Conservation (phyloP, 1,140 invertebrate genomes). For the Drosophila leontia region DNA sequence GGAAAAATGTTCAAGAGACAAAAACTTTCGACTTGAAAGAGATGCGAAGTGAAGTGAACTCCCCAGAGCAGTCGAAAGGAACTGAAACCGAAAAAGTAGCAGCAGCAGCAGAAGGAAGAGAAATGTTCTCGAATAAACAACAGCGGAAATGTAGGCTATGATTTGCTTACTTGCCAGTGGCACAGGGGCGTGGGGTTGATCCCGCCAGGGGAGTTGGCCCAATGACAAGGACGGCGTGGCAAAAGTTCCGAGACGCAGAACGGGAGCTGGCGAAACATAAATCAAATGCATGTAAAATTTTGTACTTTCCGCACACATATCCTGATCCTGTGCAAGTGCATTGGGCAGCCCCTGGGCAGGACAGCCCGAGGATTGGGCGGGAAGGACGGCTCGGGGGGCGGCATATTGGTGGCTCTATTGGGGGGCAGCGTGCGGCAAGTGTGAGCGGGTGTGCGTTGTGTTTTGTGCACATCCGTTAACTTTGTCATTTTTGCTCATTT, state of each 20-base stretch:
- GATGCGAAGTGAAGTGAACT: conserved; percentile 47
- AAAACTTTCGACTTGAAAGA: conserved; percentile 41
- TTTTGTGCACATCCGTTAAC: conserved; percentile 84
- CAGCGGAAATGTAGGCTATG: conserved; percentile 81
- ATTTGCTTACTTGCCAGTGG: conserved; percentile 75
- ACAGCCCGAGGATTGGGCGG: conserved; percentile 18
- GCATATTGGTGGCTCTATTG: conserved; percentile 25
- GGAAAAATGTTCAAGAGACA: conserved; percentile 22
- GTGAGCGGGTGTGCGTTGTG: conserved; percentile 62
- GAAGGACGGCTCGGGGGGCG: not conserved
- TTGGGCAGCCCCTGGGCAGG: conserved; percentile 54
- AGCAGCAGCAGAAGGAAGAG: conserved; percentile 27
- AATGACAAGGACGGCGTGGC: conserved; percentile 52
- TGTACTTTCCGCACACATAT: conserved; percentile 82
- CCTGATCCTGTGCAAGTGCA: conserved; percentile 77
- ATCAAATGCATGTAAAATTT: conserved; percentile 83
- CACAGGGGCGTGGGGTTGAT: conserved; percentile 13
- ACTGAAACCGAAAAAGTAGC: conserved; percentile 14
- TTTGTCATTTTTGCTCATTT: conserved; percentile 84
- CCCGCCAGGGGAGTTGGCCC: conserved; percentile 37
- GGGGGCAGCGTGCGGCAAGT: conserved; percentile 14
- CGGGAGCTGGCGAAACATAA: conserved; percentile 58
- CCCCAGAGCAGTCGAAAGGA: conserved; percentile 17
- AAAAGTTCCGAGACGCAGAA: conserved; percentile 34
- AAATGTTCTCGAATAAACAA: conserved; percentile 66